Base-by-base conservation (phyloP, 1,140 invertebrate genomes). In the Platyura marginata region DNA sequence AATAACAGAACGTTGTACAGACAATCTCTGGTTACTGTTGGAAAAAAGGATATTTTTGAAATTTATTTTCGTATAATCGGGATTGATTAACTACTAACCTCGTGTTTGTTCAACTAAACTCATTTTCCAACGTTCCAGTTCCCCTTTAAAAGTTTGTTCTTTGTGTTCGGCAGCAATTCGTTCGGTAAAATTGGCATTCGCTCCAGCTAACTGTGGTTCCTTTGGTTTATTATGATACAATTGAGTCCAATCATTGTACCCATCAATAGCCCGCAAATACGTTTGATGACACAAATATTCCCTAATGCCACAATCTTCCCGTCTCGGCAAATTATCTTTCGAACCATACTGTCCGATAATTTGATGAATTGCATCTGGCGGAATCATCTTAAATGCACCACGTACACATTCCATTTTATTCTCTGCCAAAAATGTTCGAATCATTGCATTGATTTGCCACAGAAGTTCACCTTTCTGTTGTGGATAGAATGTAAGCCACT, bases 1-100 rank as follows among this genome's bases (percentile, higher is more conserved):
- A 94, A 94, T 2, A 90, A 55, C 20, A 96, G 56, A 6, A 94
- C 79, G 63, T 93, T 92, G 61, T 85, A 90, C 1, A 96, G 65
- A 21, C 81, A 67, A 38, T 79, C 76, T 49, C 80, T 79, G 0
- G 85, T 80, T 46, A 67, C 71, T 79, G 76, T 48, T 29, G 25
- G 13, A 13, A 29, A 29, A 29, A 29, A 8, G 6, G 25, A 29
- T 29, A 6, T 29, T 13, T 8, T 29, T 29, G 6, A 29, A 64
- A 59, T 2, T 50, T 50, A 13, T 62, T 56, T 46, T 63, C 61
- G 44, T 65, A 61, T 50, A 44, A 3, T 63, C 54, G n/a, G 63
- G 57, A 56, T 61, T 61, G 33, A 49, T n/a, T n/a, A 29, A 29
- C 25, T 29, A 48, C 46, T 48, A 56, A 75, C 77, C 57, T 68